A percentile compares a stretch with the other conserved stretches of the same genome.
Conservation (phyloP, 2,888 invertebrate species). For the Pseudanteris insignis region DNA sequence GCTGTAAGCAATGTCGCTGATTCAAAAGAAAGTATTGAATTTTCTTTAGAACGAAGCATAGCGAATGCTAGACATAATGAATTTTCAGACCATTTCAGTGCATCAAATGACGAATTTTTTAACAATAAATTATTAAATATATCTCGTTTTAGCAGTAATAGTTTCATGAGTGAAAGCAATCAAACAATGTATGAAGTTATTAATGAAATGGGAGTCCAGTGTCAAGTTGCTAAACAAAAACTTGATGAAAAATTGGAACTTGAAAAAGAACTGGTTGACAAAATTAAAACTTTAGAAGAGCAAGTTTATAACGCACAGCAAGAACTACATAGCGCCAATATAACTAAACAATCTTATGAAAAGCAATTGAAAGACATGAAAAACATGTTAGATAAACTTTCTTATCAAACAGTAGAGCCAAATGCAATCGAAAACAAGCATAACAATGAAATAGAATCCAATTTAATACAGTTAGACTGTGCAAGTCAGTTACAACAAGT, state of each 20-base stretch:
- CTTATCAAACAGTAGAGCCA: slow-evolving; percentile 46
- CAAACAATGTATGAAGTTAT: slow-evolving; percentile 61
- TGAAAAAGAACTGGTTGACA: slow-evolving; percentile 68
- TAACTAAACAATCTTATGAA: slow-evolving; percentile 58
- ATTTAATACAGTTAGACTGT: slow-evolving; percentile 31
- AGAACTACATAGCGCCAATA: slow-evolving; percentile 55
- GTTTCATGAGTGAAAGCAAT: slow-evolving; percentile 54
- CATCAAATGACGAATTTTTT: slow-evolving; percentile 56
- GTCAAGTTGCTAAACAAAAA: slow-evolving; percentile 54
- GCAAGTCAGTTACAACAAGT: slow-evolving; percentile 47
- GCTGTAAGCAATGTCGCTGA: slow-evolving; percentile 57
- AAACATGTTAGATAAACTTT: slow-evolving; percentile 58
- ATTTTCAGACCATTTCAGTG: slow-evolving; percentile 55
- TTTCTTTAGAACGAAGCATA: slow-evolving; percentile 60
- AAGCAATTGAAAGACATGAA: slow-evolving; percentile 63
- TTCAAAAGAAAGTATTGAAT: slow-evolving; percentile 63
- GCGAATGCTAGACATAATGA: slow-evolving; percentile 58
- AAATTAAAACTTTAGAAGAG: slow-evolving; percentile 69
- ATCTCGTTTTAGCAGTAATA: slow-evolving; percentile 53
- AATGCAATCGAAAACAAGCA: slow-evolving; percentile 10
- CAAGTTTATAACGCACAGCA: slow-evolving; percentile 55
- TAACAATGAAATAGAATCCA: slow-evolving; percentile 20
- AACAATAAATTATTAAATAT: background rate
- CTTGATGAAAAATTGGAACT: slow-evolving; percentile 62
- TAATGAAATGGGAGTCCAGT: slow-evolving; percentile 57